A percentile compares a stretch with the other conserved stretches of the same genome.
Evolutionary conservation across 2,113 vertebrate species (phyloP).

Genomic region (Apistogramma diplotaenia): DNA sequence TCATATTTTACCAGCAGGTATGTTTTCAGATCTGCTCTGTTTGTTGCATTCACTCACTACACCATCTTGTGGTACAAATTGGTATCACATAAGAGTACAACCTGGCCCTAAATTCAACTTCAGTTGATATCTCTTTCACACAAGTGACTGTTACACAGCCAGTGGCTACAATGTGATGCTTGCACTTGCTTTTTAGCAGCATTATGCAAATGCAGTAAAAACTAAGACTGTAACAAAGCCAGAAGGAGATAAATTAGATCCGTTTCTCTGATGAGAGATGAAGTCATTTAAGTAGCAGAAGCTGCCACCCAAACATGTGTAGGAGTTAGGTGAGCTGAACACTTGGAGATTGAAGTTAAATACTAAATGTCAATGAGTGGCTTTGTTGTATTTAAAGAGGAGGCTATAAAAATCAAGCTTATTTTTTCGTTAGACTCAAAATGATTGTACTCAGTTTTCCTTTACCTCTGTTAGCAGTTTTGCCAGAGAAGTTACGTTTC

Average conservation of each 20-base stretch:
- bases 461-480: not conserved
- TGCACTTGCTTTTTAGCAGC: not conserved
- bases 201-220: not conserved
- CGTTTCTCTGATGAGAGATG: constrained; percentile 5
- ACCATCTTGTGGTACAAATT: not conserved
- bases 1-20: not conserved
- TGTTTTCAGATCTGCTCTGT: not conserved
- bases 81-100: not conserved
- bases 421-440: not conserved
- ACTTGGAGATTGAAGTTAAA: not conserved
- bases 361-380: not conserved
- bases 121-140: not conserved
- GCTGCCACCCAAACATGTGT: constrained; percentile 2
- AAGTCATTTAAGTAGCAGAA: not conserved
- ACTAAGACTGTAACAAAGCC: not conserved
- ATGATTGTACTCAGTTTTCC: not conserved
- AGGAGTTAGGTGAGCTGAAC: not conserved
- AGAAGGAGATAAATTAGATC: not conserved
- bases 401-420: not conserved
- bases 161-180: not conserved
- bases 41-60: not conserved
- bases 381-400: not conserved
- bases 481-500: not conserved
- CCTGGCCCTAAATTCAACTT: not conserved
- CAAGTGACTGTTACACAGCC: not conserved